phyloP scores from a whole-genome alignment of 2,888 invertebrate species.

The Protodeltote pygarga region DNA sequence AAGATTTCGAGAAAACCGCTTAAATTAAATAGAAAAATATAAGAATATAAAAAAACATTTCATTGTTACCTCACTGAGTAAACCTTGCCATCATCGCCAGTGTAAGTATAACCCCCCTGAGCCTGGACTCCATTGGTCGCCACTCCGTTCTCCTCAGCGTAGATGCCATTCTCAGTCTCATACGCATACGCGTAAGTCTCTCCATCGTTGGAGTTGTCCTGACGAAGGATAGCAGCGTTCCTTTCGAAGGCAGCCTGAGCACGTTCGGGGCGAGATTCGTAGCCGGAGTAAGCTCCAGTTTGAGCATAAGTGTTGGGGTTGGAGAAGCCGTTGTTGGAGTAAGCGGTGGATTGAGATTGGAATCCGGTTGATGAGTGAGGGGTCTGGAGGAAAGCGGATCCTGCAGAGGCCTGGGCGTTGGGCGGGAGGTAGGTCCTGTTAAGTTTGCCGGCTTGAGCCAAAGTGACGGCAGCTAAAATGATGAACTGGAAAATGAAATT shows the following conservation, averaged over 20 bases:
- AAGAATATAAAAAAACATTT: fast-evolving
- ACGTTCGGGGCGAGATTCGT: conserved; percentile 62
- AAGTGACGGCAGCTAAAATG: conserved; percentile 62
- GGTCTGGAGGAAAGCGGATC: conserved; percentile 33
- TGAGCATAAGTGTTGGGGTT: conserved; percentile 4
- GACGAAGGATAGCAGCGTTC: conserved; percentile 76
- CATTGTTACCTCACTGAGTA: conserved; percentile 72
- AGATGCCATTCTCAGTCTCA: conserved; percentile 80
- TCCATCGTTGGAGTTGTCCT: conserved; percentile 73
- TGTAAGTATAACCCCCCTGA: conserved; percentile 79
- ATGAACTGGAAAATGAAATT: conserved; percentile 64
- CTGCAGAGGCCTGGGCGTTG: conserved; percentile 47
- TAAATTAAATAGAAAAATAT: no score
- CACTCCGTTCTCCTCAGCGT: conserved; percentile 76
- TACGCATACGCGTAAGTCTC: conserved; percentile 74
- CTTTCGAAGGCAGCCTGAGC: conserved; percentile 74
- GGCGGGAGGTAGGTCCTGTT: conserved; percentile 78
- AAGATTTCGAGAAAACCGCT: background rate
- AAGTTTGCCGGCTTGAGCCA: conserved; percentile 70
- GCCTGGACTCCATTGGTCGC: conserved; percentile 78
- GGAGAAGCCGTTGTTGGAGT: conserved; percentile 21
- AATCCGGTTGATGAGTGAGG: conserved; percentile 36
- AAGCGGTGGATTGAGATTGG: conserved; percentile 34
- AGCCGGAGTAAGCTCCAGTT: conserved; percentile 25
- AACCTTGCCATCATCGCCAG: conserved; percentile 78